Percentiles rank a stretch among this genome's conserved stretches.
phyloP scores from a whole-genome alignment of 2,113 vertebrate genomes.

The Trichomycterus rosablanca region DNA sequence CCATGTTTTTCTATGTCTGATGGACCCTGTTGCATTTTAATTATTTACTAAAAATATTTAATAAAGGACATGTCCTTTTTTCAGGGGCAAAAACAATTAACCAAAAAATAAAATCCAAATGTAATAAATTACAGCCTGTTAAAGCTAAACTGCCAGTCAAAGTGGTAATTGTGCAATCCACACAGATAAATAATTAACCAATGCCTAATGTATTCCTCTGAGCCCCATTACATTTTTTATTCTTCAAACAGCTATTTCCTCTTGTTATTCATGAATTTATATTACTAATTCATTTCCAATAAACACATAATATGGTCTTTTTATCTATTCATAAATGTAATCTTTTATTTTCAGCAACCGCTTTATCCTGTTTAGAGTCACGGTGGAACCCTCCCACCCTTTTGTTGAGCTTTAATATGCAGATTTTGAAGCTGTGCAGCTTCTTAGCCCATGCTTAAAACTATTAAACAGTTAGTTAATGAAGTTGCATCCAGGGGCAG shows the following conservation, averaged over 20 bases:
- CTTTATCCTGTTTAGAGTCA: too few relatives aligned
- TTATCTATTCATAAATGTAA: neutral
- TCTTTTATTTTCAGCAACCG: neutral
- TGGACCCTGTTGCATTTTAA: slow-evolving; percentile 23
- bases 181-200: slow-evolving; percentile 44
- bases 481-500: too few relatives aligned
- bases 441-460: too few relatives aligned
- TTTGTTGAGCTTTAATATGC: too few relatives aligned
- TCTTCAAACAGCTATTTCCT: slow-evolving; percentile 21
- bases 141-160: slow-evolving; percentile 26
- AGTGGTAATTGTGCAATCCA: slow-evolving; percentile 35
- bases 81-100: slow-evolving; percentile 32
- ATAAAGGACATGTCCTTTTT: slow-evolving; percentile 26
- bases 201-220: slow-evolving; percentile 20
- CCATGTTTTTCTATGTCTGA: slow-evolving; percentile 4
- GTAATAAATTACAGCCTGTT: slow-evolving; percentile 35
- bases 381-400: too few relatives aligned
- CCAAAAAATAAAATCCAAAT: slow-evolving; percentile 28
- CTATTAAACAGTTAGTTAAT: too few relatives aligned
- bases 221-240: neutral
- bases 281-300: neutral
- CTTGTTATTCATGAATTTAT: neutral
- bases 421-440: too few relatives aligned
- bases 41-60: slow-evolving; percentile 45
- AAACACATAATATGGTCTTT: neutral